Conservation (phyloP, 64 coral and sea anemone genomes). For the Dendronephthya gigantea region DNA sequence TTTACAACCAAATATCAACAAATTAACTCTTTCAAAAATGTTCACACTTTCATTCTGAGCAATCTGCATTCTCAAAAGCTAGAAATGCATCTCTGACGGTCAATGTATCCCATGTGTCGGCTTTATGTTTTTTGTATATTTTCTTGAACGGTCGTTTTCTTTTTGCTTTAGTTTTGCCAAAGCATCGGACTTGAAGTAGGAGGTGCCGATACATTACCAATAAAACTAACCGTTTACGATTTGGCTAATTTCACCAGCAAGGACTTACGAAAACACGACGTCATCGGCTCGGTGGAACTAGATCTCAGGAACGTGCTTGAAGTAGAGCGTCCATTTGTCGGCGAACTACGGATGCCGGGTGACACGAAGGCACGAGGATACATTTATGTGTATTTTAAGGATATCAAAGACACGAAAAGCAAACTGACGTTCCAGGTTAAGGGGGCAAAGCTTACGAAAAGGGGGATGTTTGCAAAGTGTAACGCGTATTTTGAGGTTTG, state of each 20-base stretch:
- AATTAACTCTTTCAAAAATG: too few species aligned
- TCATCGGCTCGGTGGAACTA: constrained; percentile 73
- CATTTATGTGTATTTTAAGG: constrained; percentile 56
- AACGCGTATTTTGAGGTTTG: constrained; percentile 75
- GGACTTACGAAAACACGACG: constrained; percentile 89
- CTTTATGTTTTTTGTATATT: too few species aligned
- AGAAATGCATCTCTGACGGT: too few species aligned
- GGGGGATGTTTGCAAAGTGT: constrained; percentile 76
- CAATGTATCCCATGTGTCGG: too few species aligned
- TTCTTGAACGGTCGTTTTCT: not conserved
- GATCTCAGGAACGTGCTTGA: constrained; percentile 48
- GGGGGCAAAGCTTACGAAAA: constrained; percentile 48
- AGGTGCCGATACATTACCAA: not conserved
- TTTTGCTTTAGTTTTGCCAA: constrained; percentile 3
- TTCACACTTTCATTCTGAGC: too few species aligned
- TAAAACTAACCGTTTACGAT: constrained; percentile 78
- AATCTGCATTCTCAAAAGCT: too few species aligned
- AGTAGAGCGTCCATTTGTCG: constrained; percentile 15
- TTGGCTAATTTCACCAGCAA: constrained; percentile 92
- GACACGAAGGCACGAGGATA: constrained; percentile 68
- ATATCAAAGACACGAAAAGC: constrained; percentile 33
- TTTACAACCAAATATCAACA: too few species aligned
- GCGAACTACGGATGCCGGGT: constrained; percentile 62
- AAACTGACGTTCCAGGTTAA: constrained; percentile 58
- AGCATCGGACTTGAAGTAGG: not conserved